These are phyloP conservation scores for Orbicella faveolata DNA, from an alignment of 64 coral and sea anemone genomes.

Conservation along the genomic window DNA sequence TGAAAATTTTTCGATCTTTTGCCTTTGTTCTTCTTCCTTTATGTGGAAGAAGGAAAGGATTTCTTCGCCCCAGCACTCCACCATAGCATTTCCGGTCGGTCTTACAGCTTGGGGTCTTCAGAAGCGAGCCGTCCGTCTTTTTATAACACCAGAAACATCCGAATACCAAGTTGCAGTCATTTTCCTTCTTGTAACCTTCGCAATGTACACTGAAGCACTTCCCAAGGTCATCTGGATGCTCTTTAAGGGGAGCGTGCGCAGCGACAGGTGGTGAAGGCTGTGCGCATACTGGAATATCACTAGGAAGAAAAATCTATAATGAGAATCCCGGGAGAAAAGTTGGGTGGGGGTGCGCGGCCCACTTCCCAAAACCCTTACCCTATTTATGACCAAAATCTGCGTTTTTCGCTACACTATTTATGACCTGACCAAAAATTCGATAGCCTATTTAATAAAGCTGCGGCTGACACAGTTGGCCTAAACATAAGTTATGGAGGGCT, in stretches of 20 bases:
- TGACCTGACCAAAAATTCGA: no score
- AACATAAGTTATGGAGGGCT: no score
- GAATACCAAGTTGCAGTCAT: slow-evolving; percentile 34
- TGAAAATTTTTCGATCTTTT: background rate
- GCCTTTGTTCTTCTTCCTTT: background rate
- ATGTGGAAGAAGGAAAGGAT: slow-evolving; percentile 47
- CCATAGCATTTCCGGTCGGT: slow-evolving; percentile 29
- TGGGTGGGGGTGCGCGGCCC: no score
- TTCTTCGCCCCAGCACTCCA: slow-evolving; percentile 11
- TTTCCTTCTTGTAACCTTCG: background rate
- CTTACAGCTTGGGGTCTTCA: slow-evolving; percentile 31
- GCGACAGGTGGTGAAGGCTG: background rate
- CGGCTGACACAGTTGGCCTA: no score
- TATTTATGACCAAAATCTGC: no score
- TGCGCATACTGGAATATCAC: slow-evolving; percentile 35
- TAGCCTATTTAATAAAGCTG: no score
- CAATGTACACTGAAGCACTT: slow-evolving; percentile 38
- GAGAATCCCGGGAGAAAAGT: no score
- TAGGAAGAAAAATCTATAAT: background rate
- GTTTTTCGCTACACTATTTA: no score
- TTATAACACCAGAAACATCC: slow-evolving; percentile 51
- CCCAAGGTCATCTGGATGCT: slow-evolving; percentile 23
- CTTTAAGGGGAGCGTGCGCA: slow-evolving; percentile 13
- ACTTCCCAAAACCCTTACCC: no score
- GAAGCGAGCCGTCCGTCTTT: background rate